Base-by-base conservation (phyloP, 1,140 invertebrate genomes). In the Drosophila setifemur region DNA sequence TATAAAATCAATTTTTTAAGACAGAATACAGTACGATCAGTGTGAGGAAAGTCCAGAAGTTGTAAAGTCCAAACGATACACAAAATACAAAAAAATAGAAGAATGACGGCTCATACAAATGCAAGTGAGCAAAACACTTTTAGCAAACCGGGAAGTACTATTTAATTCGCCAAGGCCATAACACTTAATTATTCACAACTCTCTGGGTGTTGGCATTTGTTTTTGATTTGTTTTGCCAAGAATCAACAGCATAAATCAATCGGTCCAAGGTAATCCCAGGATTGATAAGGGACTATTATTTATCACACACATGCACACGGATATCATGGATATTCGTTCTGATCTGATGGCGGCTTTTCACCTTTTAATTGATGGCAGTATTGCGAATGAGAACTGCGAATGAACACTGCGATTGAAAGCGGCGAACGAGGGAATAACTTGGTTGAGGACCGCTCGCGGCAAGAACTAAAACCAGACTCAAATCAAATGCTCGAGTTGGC, bases 391-490 rank as follows among this genome's bases (percentile, higher is more conserved):
- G n/a, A n/a, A n/a, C n/a, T n/a, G n/a, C n/a, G n/a, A n/a, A n/a
- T n/a, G n/a, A n/a, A n/a, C n/a, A n/a, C n/a, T n/a, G n/a, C n/a
- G n/a, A 23, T 23, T 1, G 33, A 6, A 6, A 12, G 33, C n/a
- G n/a, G n/a, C n/a, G 6, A 18, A 8, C n/a, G n/a, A 6, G n/a
- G 2, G 12, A 16, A n/a, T n/a, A n/a, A n/a, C n/a, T n/a, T n/a
- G n/a, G n/a, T n/a, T n/a, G n/a, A 63, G 50, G 26, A 79, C 75
- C 69, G 82, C 60, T 66, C 83, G 44, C 83, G 73, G 61, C 83
- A 82, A 88, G 83, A 83, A 88, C 83, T 73, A 54, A 79, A 88
- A 54, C 60, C 67, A 83, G 83, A 88, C 83, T 88, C 83, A 88
- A n/a, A n/a, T n/a, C n/a, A n/a, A n/a, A 64, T 83, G 73, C 66